Conservation (phyloP, 2,113 vertebrate genomes). For the Cyanocitta stelleri region DNA sequence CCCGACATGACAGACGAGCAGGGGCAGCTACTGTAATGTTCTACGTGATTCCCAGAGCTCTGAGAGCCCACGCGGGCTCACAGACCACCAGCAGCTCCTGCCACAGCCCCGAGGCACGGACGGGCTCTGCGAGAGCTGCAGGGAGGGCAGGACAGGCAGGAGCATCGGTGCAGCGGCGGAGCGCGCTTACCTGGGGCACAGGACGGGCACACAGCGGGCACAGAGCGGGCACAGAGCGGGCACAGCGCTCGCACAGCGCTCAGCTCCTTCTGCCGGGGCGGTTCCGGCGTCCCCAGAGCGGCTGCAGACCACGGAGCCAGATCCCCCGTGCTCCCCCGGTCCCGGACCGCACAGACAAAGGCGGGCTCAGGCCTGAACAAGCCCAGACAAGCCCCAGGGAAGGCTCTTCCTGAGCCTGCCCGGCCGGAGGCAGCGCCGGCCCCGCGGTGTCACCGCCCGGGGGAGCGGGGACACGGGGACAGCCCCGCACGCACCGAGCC, state of each 20-base stretch:
- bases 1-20: fast-evolving
- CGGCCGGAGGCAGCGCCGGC: background rate
- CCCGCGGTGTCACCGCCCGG: background rate
- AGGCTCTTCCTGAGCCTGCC: constrained; percentile 17
- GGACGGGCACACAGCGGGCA: fast-evolving
- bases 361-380: constrained; percentile 53
- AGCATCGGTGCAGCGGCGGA: fast-evolving
- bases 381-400: constrained; percentile 56
- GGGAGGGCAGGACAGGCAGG: fast-evolving
- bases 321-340: background rate
- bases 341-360: background rate
- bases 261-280: fast-evolving
- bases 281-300: background rate
- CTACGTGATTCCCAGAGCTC: fast-evolving
- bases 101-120: background rate
- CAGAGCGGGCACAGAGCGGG: fast-evolving
- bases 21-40: background rate
- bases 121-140: background rate
- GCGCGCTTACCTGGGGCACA: background rate
- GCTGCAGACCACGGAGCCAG: background rate
- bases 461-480: background rate
- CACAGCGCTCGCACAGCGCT: too few relatives aligned
- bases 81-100: background rate
- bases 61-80: fast-evolving
- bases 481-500: background rate